These are phyloP conservation scores for Habrosyne pyritoides DNA, from an alignment of 2,888 invertebrate species.

Conservation along the genomic window DNA sequence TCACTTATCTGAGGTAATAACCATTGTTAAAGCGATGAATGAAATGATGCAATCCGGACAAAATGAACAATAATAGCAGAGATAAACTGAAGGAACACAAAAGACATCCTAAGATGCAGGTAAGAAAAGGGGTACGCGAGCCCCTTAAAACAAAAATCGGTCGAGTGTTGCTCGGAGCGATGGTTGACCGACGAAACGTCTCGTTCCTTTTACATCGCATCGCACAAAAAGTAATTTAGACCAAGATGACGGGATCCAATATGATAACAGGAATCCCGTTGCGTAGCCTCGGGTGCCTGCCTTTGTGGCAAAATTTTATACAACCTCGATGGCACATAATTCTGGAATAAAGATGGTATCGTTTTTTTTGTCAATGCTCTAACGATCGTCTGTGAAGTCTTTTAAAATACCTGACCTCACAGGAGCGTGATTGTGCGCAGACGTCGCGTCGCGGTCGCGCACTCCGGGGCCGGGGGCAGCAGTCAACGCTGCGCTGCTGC, in stretches of 20 bases:
- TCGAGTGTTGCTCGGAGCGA: constrained; percentile 70
- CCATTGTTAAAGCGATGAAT: constrained; percentile 28
- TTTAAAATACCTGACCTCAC: constrained; percentile 47
- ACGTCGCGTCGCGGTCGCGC: constrained; percentile 12
- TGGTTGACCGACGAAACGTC: constrained; percentile 56
- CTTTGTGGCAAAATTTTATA: constrained; percentile 43
- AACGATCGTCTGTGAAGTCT: constrained; percentile 33
- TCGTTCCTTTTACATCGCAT: constrained; percentile 58
- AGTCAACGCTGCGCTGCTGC: constrained; percentile 18
- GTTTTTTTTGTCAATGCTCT: constrained; percentile 48
- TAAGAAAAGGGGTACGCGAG: constrained; percentile 69
- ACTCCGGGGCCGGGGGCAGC: constrained; percentile 38
- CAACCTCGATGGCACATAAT: constrained; percentile 34
- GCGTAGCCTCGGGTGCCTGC: constrained; percentile 70
- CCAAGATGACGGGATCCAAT: constrained; percentile 69
- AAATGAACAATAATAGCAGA: constrained; percentile 39
- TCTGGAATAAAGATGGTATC: constrained; percentile 41
- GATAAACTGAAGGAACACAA: constrained; percentile 42
- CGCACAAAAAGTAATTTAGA: constrained; percentile 77
- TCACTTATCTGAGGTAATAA: constrained; percentile 26
- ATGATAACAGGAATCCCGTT: constrained; percentile 82
- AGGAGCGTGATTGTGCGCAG: constrained; percentile 21
- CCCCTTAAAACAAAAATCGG: constrained; percentile 62
- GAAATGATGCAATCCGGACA: constrained; percentile 40
- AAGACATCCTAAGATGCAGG: constrained; percentile 57